phyloP scores from a whole-genome alignment of 2,797 vertebrate genomes.

The Urocyon cinereoargenteus region DNA sequence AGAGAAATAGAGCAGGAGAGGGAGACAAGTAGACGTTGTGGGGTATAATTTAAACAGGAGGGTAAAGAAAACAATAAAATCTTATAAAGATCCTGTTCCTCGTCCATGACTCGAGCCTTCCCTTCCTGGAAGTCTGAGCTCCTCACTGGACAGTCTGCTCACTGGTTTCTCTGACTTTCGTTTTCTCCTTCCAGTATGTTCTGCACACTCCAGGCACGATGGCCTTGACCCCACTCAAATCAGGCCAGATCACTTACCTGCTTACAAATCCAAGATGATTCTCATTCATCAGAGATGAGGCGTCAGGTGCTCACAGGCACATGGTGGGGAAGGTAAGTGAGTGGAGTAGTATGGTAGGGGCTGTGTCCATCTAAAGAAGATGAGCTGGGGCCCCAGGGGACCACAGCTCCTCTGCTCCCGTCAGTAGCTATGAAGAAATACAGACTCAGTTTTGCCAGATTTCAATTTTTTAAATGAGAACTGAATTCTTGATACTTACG shows the following conservation, averaged over 20 bases:
- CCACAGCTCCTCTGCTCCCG: no score
- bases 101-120: neutral
- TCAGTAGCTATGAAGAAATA: neutral
- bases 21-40: neutral
- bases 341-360: accelerated
- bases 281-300: neutral
- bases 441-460: neutral
- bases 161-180: neutral
- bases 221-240: neutral
- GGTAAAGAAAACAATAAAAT: neutral
- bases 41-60: neutral
- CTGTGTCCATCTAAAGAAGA: neutral
- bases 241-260: neutral
- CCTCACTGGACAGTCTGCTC: accelerated
- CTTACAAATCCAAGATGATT: neutral
- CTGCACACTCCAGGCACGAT: neutral
- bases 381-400: accelerated
- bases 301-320: accelerated
- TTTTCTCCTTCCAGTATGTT: neutral
- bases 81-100: neutral
- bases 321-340: neutral
- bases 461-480: neutral
- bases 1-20: neutral
- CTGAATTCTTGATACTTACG: neutral
- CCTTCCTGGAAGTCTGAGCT: accelerated